phyloP scores from a whole-genome alignment of 1,140 invertebrate species.

The Galleria mellonella region DNA sequence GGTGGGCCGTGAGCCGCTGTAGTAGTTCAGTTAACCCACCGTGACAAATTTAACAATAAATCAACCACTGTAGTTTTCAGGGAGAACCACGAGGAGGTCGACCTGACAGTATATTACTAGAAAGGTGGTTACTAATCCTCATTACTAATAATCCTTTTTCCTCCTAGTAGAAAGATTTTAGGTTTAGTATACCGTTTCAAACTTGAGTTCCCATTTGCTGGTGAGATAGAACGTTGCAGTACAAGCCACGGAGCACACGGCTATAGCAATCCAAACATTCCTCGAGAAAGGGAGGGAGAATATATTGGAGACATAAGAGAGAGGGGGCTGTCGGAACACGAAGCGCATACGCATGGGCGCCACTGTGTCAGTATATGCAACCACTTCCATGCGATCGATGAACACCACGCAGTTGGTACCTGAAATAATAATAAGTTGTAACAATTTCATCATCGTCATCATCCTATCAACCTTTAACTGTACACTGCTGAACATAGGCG shows the following conservation, averaged over 20 bases:
- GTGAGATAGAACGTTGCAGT: constrained; percentile 22
- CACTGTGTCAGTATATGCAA: constrained; percentile 38
- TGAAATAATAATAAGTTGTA: constrained; percentile 46
- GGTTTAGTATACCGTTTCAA: constrained; percentile 15
- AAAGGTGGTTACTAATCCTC: no score
- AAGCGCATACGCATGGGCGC: constrained; percentile 60
- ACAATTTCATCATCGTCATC: no score
- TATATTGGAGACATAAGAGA: constrained; percentile 75
- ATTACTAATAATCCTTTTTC: no score
- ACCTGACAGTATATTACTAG: no score
- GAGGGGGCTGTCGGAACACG: constrained; percentile 75
- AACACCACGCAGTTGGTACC: constrained; percentile 43
- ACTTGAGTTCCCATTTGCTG: constrained; percentile 27
- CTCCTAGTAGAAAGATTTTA: no score
- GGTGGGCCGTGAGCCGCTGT: no score
- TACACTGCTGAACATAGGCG: no score
- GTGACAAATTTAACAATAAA: no score
- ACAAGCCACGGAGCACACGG: constrained; percentile 40
- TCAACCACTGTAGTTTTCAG: no score
- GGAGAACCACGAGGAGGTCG: no score
- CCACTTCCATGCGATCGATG: constrained; percentile 36
- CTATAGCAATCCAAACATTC: constrained; percentile 75
- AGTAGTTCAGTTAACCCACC: no score
- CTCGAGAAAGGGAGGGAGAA: constrained; percentile 75
- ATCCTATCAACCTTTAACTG: no score